Percentiles rank a stretch among this genome's conserved stretches.
Evolutionary conservation across 2,113 vertebrate genomes (phyloP).

Genomic region (Trichechus manatus): DNA sequence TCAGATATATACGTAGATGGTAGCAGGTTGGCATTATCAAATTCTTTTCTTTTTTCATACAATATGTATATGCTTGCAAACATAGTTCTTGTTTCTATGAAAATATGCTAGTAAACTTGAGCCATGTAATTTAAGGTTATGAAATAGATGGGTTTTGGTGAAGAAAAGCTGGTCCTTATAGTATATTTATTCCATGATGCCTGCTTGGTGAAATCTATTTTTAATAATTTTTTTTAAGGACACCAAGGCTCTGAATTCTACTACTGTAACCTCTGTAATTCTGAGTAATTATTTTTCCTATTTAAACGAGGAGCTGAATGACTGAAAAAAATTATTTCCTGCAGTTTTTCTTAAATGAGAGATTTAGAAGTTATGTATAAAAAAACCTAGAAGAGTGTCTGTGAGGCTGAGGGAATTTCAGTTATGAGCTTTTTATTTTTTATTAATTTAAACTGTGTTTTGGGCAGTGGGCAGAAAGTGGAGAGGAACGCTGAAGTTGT

Average conservation of each 20-base stretch:
- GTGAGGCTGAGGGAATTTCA: slow-evolving; percentile 28
- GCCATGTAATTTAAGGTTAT: slow-evolving; percentile 22
- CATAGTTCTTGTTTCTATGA: not conserved
- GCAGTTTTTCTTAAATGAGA: slow-evolving; percentile 34
- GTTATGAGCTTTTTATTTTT: slow-evolving; percentile 19
- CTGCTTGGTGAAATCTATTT: slow-evolving; percentile 24
- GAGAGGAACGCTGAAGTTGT: slow-evolving; percentile 45
- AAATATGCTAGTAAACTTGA: not conserved
- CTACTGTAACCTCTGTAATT: slow-evolving; percentile 44
- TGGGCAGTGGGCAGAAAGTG: not conserved
- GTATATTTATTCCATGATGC: not conserved
- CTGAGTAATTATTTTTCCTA: slow-evolving; percentile 18
- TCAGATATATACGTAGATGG: not conserved
- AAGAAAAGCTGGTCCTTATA: not conserved
- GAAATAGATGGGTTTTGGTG: slow-evolving; percentile 45
- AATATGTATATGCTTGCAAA: not conserved
- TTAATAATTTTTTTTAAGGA: not conserved
- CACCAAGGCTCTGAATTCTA: not conserved
- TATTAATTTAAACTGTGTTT: slow-evolving; percentile 33
- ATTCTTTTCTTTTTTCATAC: slow-evolving; percentile 31
- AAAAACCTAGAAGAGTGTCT: slow-evolving; percentile 13
- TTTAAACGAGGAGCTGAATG: slow-evolving; percentile 40
- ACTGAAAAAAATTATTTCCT: not conserved
- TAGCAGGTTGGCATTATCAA: slow-evolving; percentile 30
- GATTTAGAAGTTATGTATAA: slow-evolving; percentile 49